Evolutionary conservation across 1,140 invertebrate species (phyloP).

Genomic region (Drosophila pectinifera): DNA sequence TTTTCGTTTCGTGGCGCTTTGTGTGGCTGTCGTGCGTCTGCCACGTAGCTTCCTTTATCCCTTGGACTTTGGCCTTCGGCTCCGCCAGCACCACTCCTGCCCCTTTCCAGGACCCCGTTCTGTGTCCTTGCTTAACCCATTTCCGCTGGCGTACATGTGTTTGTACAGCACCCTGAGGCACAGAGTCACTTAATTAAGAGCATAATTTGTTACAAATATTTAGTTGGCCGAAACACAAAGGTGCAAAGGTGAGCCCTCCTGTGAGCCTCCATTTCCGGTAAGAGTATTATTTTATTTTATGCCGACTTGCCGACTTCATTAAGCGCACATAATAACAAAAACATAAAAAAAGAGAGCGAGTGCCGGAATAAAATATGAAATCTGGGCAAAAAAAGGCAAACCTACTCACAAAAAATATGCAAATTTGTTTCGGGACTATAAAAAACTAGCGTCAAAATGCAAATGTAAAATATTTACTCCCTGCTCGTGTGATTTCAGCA

Average conservation of each 20-base stretch:
- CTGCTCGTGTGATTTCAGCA: conserved; percentile 75
- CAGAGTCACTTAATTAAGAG: conserved; percentile 77
- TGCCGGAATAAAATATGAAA: conserved; percentile 54
- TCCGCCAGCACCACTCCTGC: neutral
- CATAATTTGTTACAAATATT: conserved; percentile 83
- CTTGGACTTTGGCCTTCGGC: neutral
- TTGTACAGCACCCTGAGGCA: conserved; percentile 25
- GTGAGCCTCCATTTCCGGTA: conserved; percentile 20
- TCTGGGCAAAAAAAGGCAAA: conserved; percentile 29
- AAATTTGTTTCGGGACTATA: conserved; percentile 62
- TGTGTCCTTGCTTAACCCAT: conserved; percentile 32
- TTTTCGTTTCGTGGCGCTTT: conserved; percentile 57
- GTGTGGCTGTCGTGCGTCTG: conserved; percentile 64
- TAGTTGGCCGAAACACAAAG: conserved; percentile 65
- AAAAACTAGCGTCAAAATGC: conserved; percentile 81
- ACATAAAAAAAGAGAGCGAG: conserved; percentile 36
- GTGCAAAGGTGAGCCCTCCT: conserved; percentile 14
- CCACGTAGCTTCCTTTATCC: conserved; percentile 39
- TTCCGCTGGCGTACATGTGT: conserved; percentile 34
- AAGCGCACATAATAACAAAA: conserved; percentile 60
- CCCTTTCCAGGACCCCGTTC: conserved; percentile 9
- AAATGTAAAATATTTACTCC: conserved; percentile 82
- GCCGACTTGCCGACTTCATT: conserved; percentile 68
- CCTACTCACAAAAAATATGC: conserved; percentile 62
- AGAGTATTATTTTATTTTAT: conserved; percentile 42